Percentiles rank a stretch among this genome's conserved stretches.
These are phyloP conservation scores for Hirudinaria manillensis DNA, from an alignment of 2,888 invertebrate species.

Conservation along the genomic window DNA sequence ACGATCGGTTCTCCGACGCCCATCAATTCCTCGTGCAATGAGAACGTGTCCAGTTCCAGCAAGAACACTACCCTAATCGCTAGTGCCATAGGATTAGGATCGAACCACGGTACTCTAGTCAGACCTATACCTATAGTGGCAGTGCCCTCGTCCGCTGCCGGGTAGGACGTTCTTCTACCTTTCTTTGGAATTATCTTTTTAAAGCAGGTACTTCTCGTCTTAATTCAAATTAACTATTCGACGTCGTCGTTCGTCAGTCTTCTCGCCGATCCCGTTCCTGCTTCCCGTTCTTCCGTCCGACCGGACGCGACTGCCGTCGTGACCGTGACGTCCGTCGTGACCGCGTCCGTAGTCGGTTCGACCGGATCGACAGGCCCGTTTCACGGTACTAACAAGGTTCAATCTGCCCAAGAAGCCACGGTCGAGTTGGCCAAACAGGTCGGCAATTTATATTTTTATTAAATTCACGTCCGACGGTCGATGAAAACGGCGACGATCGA, in stretches of 20 bases:
- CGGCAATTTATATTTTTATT: background rate
- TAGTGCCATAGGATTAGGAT: background rate
- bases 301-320: background rate
- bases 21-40: conserved; percentile 15
- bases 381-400: no score
- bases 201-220: background rate
- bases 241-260: background rate
- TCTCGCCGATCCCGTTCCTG: background rate
- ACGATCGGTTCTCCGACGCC: conserved; percentile 35
- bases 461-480: background rate
- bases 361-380: background rate
- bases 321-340: background rate
- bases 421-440: conserved; percentile 28
- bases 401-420: conserved; percentile 19
- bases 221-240: background rate
- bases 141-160: conserved; percentile 4
- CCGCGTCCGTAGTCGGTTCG: background rate
- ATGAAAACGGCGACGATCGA: background rate
- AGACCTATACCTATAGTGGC: conserved; percentile 6
- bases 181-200: no score
- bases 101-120: background rate
- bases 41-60: background rate
- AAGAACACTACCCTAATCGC: background rate
- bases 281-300: background rate
- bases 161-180: background rate